phyloP scores from a whole-genome alignment of 1,140 invertebrate species.

The Apis dorsata region DNA sequence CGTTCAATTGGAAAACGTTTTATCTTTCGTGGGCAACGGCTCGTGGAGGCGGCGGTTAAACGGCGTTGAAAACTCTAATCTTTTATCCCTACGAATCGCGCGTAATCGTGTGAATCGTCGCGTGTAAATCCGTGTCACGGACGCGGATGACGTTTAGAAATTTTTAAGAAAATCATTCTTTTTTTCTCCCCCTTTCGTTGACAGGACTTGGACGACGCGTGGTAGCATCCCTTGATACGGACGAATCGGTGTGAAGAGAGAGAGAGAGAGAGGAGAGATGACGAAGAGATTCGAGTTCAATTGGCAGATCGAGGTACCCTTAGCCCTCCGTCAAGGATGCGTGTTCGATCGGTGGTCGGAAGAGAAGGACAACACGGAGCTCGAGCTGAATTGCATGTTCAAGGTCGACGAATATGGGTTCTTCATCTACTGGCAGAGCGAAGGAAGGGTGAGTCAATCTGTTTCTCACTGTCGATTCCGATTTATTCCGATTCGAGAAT shows the following conservation, averaged over 20 bases:
- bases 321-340: slow-evolving; percentile 90
- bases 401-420: slow-evolving; percentile 99
- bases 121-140: background rate
- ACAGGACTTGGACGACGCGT: slow-evolving; percentile 42
- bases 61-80: too few species aligned
- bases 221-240: slow-evolving; percentile 22
- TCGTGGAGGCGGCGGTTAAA: too few species aligned
- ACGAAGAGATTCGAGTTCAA: slow-evolving; percentile 99
- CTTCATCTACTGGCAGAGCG: slow-evolving; percentile 99
- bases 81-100: too few species aligned
- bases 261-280: slow-evolving; percentile 81
- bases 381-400: slow-evolving; percentile 93
- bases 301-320: slow-evolving; percentile 96
- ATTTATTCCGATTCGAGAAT: too few species aligned
- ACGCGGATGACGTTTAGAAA: background rate
- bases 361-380: slow-evolving; percentile 93
- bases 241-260: slow-evolving; percentile 2
- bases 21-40: background rate
- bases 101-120: too few species aligned
- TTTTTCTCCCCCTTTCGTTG: background rate
- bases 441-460: slow-evolving; percentile 87
- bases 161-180: background rate
- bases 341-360: slow-evolving; percentile 98
- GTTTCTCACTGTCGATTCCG: background rate
- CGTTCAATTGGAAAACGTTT: background rate